Percentiles rank a stretch among this genome's conserved stretches.
Conservation (phyloP, 2,113 vertebrate species). For the Equus przewalskii region DNA sequence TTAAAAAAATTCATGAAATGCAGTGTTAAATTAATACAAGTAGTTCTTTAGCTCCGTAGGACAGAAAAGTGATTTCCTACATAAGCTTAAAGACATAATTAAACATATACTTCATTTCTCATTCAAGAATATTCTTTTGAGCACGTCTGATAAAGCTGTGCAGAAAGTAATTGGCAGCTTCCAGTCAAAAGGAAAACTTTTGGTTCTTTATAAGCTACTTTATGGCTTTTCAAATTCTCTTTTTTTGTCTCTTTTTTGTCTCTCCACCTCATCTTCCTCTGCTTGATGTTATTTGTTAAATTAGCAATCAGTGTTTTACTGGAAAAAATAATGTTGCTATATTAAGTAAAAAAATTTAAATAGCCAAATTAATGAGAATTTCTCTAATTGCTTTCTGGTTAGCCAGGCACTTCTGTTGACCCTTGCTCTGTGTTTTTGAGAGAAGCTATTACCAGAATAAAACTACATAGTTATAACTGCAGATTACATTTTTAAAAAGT, state of each 20-base stretch:
- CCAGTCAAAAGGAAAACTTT: background rate
- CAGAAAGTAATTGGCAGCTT: slow-evolving; percentile 36
- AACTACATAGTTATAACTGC: slow-evolving; percentile 65
- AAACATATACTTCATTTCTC: slow-evolving; percentile 76
- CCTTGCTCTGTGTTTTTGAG: slow-evolving; percentile 51
- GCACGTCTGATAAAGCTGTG: slow-evolving; percentile 46
- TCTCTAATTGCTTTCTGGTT: slow-evolving; percentile 77
- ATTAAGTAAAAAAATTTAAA: slow-evolving; percentile 64
- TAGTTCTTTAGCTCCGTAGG: slow-evolving; percentile 58
- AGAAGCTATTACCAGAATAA: slow-evolving; percentile 53
- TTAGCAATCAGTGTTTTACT: slow-evolving; percentile 76
- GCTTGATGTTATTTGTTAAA: slow-evolving; percentile 44
- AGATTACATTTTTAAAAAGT: slow-evolving; percentile 62
- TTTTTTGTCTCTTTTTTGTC: slow-evolving; percentile 30
- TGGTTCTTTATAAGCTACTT: slow-evolving; percentile 46
- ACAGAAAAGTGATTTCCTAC: slow-evolving; percentile 72
- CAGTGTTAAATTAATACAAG: slow-evolving; percentile 75
- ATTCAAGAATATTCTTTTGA: slow-evolving; percentile 65
- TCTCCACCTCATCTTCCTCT: background rate
- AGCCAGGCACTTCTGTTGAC: slow-evolving; percentile 71
- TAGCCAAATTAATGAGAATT: slow-evolving; percentile 74
- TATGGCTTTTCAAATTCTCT: slow-evolving; percentile 52
- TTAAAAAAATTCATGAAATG: slow-evolving; percentile 70
- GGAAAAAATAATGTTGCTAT: slow-evolving; percentile 52
- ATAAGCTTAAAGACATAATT: slow-evolving; percentile 77